These are phyloP conservation scores for Thaleichthys pacificus DNA, from an alignment of 2,797 vertebrate genomes.

Conservation along the genomic window DNA sequence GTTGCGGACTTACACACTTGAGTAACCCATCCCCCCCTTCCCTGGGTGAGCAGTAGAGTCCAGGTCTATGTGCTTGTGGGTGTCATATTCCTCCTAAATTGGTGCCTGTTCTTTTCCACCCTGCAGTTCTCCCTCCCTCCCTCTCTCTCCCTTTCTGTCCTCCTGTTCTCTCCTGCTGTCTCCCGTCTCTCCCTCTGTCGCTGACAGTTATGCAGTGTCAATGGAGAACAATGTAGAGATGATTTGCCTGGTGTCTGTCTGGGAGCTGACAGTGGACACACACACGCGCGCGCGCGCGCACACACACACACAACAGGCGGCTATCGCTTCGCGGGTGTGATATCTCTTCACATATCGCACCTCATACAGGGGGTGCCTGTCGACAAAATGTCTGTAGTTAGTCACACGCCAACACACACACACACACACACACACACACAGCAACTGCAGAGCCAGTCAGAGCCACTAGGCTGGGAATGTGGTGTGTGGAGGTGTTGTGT, in stretches of 20 bases:
- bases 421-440: slow-evolving; percentile 26
- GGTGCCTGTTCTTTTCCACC: not conserved
- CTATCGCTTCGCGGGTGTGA: slow-evolving; percentile 38
- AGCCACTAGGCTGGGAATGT: slow-evolving; percentile 47
- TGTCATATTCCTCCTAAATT: not conserved
- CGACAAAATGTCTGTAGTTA: slow-evolving; percentile 10
- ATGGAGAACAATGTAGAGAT: slow-evolving; percentile 34
- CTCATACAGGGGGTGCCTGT: slow-evolving; percentile 38
- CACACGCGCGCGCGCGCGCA: not conserved
- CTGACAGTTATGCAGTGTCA: slow-evolving; percentile 43
- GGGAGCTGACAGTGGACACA: slow-evolving; percentile 26
- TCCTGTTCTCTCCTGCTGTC: too few relatives aligned
- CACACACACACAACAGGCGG: not conserved
- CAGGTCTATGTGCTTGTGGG: not conserved
- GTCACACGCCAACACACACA: slow-evolving; percentile 12
- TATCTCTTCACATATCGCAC: slow-evolving; percentile 35
- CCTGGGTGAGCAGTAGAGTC: too few relatives aligned
- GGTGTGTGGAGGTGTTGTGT: slow-evolving; percentile 52
- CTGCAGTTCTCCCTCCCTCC: not conserved
- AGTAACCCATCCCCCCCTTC: not conserved
- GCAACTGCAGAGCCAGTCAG: slow-evolving; percentile 16
- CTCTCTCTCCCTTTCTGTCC: not conserved
- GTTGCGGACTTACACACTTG: not conserved
- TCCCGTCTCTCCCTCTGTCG: slow-evolving; percentile 3
- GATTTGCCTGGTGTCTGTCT: slow-evolving; percentile 38